A percentile compares a stretch with the other conserved stretches of the same genome.
These are phyloP conservation scores for Salmo trutta DNA, from an alignment of 2,797 vertebrate species.

Conservation along the genomic window DNA sequence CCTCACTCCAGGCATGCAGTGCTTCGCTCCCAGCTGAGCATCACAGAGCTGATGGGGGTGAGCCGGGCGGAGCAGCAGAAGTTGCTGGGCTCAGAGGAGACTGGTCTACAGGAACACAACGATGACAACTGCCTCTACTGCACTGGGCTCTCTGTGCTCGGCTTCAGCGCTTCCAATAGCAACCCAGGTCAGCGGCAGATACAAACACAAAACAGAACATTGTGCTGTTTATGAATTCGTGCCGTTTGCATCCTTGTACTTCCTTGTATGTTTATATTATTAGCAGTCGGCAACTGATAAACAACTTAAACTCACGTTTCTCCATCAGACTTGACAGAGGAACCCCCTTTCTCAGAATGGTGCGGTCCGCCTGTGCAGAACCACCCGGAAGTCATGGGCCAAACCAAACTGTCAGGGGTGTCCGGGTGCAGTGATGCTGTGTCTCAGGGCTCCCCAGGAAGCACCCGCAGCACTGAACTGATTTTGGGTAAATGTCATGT, in stretches of 20 bases:
- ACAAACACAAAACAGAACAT: too few relatives aligned
- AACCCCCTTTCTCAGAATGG: slow-evolving; percentile 83
- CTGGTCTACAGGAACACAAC: slow-evolving; percentile 83
- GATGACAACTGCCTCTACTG: slow-evolving; percentile 87
- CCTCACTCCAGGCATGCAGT: slow-evolving; percentile 76
- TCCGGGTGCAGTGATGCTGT: slow-evolving; percentile 83
- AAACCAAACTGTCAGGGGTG: slow-evolving; percentile 82
- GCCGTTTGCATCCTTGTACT: not conserved
- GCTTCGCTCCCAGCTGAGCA: slow-evolving; percentile 82
- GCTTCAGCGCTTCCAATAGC: slow-evolving; percentile 70
- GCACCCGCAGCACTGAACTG: slow-evolving; percentile 81
- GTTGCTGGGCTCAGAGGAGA: slow-evolving; percentile 81
- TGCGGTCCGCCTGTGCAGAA: slow-evolving; percentile 80
- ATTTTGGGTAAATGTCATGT: slow-evolving; percentile 72
- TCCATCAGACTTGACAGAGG: slow-evolving; percentile 74
- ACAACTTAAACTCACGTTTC: not conserved
- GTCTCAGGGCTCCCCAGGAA: slow-evolving; percentile 81
- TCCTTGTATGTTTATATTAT: not conserved
- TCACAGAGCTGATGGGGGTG: slow-evolving; percentile 85
- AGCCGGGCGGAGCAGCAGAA: slow-evolving; percentile 78
- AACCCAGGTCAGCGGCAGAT: slow-evolving; percentile 71
- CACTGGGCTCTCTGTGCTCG: slow-evolving; percentile 77
- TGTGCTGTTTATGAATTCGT: too few relatives aligned
- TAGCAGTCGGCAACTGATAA: not conserved
- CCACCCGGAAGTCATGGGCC: slow-evolving; percentile 79